Conservation (phyloP, 2,888 invertebrate species). For the Macaria notata region DNA sequence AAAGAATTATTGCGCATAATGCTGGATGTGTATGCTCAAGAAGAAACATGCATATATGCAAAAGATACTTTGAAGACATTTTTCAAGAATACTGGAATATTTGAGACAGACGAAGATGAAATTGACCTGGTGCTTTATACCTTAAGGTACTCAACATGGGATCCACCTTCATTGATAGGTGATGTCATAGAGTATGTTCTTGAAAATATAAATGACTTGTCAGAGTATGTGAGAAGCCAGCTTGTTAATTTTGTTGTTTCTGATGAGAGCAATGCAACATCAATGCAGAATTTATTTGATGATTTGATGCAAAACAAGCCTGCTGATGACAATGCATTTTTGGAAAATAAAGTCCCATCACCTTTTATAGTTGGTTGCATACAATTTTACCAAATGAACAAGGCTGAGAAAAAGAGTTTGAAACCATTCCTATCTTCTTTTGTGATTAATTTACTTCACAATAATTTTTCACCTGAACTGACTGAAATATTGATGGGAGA, state of each 20-base stretch:
- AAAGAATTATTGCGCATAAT: conserved; percentile 80
- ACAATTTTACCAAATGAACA: conserved; percentile 59
- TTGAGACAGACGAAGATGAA: conserved; percentile 84
- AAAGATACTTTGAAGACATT: conserved; percentile 80
- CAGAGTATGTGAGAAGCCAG: conserved; percentile 60
- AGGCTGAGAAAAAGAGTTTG: conserved; percentile 59
- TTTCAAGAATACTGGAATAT: conserved; percentile 84
- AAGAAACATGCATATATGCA: conserved; percentile 74
- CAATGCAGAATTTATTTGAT: conserved; percentile 62
- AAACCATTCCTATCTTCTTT: conserved; percentile 69
- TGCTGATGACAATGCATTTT: conserved; percentile 57
- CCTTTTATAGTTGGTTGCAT: conserved; percentile 70
- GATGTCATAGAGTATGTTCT: conserved; percentile 66
- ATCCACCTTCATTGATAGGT: conserved; percentile 56
- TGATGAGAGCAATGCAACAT: conserved; percentile 54
- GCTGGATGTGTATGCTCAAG: conserved; percentile 76
- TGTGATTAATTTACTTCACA: conserved; percentile 82
- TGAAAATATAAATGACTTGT: conserved; percentile 55
- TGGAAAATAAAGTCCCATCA: conserved; percentile 69
- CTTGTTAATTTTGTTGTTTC: conserved; percentile 63
- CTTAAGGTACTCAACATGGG: conserved; percentile 59
- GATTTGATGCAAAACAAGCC: conserved; percentile 63
- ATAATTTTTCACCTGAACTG: conserved; percentile 78
- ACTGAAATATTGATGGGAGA: conserved; percentile 76
- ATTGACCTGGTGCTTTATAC: conserved; percentile 86